Conservation (phyloP, 2,113 vertebrate species). For the Platycercus adscitus region DNA sequence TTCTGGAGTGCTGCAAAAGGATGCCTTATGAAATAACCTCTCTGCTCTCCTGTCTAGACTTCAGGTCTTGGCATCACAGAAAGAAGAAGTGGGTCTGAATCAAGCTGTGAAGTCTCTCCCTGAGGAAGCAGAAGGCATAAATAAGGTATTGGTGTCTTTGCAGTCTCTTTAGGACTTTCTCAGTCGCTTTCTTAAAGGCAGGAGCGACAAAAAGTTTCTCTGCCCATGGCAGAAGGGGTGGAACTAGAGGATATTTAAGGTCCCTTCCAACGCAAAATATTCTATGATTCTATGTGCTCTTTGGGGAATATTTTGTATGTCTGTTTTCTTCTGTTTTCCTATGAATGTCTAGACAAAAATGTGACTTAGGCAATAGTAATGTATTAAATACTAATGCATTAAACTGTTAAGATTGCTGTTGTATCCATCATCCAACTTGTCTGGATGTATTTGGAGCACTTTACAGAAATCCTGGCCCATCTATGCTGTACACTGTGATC, state of each 20-base stretch:
- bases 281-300: neutral
- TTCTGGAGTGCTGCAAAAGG: neutral
- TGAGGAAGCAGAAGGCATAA: neutral
- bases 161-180: neutral
- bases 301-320: neutral
- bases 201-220: neutral
- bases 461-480: neutral
- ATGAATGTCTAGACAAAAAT: neutral
- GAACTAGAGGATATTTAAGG: neutral
- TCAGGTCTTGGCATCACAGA: neutral
- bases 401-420: neutral
- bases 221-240: neutral
- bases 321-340: neutral
- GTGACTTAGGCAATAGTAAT: neutral
- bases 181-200: neutral
- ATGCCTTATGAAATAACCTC: neutral
- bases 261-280: neutral
- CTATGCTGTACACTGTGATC: neutral
- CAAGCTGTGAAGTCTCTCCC: neutral
- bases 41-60: neutral
- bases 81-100: neutral
- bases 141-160: neutral
- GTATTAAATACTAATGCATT: neutral
- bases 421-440: neutral
- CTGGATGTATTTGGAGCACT: neutral